Base-by-base conservation (phyloP, 30 jellyfish, hydroid and myxozoan genomes). In the Aurelia aurita region DNA sequence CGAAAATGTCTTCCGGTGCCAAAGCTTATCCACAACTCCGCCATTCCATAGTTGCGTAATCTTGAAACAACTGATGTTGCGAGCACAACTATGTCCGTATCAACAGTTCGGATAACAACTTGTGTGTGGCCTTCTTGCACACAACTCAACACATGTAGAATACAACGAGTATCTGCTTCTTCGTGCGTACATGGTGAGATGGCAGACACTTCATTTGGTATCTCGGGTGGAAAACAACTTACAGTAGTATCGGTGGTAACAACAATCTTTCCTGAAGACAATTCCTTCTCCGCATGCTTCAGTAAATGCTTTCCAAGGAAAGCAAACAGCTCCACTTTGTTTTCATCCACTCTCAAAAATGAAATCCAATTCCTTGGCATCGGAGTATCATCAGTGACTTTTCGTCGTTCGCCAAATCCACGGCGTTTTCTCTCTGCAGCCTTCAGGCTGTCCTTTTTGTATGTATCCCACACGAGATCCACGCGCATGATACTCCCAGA, bases 331-430 rank as follows among this genome's bases (percentile, higher is more conserved):
- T 85, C 89, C 51, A 43, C 28, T 73, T 84, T 73, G n/a, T 59
- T 62, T 73, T 58, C 63, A 35, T 76, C 87, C 16, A 43, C 62
- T 57, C 95, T 62, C 3, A 74, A 58, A 62, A 85, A 57, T 23
- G 77, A 47, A 3, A 66, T 77, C 78, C 95, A 59, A 58, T 22
- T 43, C 18, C 25, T 20, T 20, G 87, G 72, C 66, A 63, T 25
- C 62, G 68, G 67, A 55, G 53, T 22, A 31, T 32, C 20, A 32
- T 55, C 90, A 28, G 34, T 45, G 58, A 62, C 91, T 67, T 57
- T 65, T 55, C 93, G 32, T 51, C 88, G 79, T 26, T 76, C 83
- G 58, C 90, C 95, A 76, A 1, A 22, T 23, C 85, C 85, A 11
- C 85, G 54, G 49, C 72, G 70, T 34, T 2, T n/a, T 54, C 88